Evolutionary conservation across 2,113 vertebrate genomes (phyloP).

Genomic region (Amazona vittata): DNA sequence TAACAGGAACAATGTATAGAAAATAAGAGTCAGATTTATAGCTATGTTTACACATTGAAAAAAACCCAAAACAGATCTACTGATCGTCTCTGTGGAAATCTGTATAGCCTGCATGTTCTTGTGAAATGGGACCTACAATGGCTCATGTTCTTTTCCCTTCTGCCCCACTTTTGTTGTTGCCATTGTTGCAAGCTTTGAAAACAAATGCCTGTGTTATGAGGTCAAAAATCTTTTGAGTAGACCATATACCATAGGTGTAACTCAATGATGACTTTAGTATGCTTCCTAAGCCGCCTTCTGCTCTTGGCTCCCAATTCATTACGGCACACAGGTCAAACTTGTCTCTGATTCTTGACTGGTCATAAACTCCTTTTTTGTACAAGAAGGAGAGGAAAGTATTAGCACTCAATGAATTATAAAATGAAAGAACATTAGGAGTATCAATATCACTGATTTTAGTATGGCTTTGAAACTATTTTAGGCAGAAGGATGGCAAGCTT

Average conservation of each 20-base stretch:
- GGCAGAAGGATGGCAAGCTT: background rate
- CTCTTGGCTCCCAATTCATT: slow-evolving; percentile 30
- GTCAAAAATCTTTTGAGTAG: background rate
- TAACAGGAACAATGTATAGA: background rate
- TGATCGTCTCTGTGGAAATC: background rate
- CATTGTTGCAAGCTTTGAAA: background rate
- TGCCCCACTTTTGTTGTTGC: background rate
- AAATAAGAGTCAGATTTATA: background rate
- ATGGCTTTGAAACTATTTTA: background rate
- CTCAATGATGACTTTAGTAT: background rate
- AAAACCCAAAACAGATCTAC: background rate
- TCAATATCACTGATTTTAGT: background rate
- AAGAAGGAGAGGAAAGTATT: background rate
- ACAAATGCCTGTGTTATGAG: background rate
- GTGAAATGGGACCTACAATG: background rate
- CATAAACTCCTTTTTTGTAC: slow-evolving; percentile 27
- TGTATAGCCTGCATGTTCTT: background rate
- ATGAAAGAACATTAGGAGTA: background rate
- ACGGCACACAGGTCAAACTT: background rate
- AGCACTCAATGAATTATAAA: slow-evolving; percentile 8
- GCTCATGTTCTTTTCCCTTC: background rate
- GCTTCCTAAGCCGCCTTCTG: slow-evolving; percentile 9
- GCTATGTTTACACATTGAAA: background rate
- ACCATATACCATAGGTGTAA: background rate
- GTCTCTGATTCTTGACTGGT: background rate